phyloP scores from a whole-genome alignment of 2,797 vertebrate species.

The Melopsittacus undulatus region DNA sequence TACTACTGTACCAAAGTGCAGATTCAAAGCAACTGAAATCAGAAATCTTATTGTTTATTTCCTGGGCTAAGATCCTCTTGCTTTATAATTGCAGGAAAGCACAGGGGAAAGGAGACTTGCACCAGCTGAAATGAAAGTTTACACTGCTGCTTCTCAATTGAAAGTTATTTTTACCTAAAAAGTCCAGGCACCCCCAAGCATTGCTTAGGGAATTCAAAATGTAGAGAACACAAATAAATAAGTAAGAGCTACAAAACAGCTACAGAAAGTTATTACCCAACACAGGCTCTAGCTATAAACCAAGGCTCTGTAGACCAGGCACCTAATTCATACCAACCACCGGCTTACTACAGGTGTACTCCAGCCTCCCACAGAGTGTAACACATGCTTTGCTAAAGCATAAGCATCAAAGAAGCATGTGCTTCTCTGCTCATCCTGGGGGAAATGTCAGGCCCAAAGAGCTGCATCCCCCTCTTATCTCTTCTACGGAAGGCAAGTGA shows the following conservation, averaged over 20 bases:
- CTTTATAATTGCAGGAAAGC: background rate
- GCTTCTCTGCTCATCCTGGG: background rate
- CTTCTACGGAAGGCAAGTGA: background rate
- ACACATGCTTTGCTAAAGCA: background rate
- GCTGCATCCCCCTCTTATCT: background rate
- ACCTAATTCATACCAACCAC: background rate
- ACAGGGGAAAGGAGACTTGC: background rate
- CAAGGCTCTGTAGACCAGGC: background rate
- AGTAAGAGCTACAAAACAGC: background rate
- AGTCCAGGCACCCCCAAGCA: background rate
- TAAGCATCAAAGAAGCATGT: background rate
- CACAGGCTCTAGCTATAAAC: background rate
- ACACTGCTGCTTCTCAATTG: background rate
- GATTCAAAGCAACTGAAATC: background rate
- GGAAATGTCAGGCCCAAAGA: background rate
- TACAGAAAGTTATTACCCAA: background rate
- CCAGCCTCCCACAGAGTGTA: background rate
- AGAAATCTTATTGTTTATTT: background rate
- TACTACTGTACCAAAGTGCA: background rate
- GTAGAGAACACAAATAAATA: background rate
- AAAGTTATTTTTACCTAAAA: constrained; percentile 15
- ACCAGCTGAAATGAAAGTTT: background rate
- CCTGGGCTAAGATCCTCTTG: background rate
- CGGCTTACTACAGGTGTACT: background rate
- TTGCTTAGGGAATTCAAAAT: background rate